Evolutionary conservation across 2,888 invertebrate species (phyloP), one percentile per base, ranked within the genome.

Genomic region (Melieria crassipennis): DNA sequence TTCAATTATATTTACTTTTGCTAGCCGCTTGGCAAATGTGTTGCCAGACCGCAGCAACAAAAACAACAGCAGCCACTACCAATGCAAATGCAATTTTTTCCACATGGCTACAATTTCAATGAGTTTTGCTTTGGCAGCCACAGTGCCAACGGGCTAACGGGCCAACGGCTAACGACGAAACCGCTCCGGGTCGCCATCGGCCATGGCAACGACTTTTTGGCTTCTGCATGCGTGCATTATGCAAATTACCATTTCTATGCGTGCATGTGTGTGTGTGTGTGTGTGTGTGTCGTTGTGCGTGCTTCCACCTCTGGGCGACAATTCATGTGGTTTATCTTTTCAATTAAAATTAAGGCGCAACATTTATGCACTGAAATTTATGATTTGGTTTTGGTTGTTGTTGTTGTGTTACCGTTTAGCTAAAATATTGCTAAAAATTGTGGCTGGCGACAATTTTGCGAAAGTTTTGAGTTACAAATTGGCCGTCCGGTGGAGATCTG

Each of bases 391-490:
- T 50, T 50, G 9, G 50, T n/a, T 7, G 52, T 52, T 7, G 11
- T 52, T 52, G 52, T 52, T 52, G 52, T 73, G 81, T 77, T 80
- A 80, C 78, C 79, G 76, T 80, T 79, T 77, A 74, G 79, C 80
- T 79, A 80, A 79, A 76, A 78, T 79, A 81, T 79, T 75, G 81
- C 81, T 81, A 81, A 79, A 79, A 79, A 79, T 81, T 79, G 79
- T 80, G 81, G 80, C 48, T 63, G 62, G 62, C 46, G 62, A 63
- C 62, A 63, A 47, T 48, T 52, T 13, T 63, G 62, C 79, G 79
- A 81, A 79, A 79, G 79, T 80, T 78, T 80, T 79, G 81, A 79
- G 79, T 80, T 79, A 80, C 80, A 80, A 30, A 3, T 30, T 30
- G 30, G 30, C 30, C 30, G 30, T 30, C 30, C 30, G 30, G 30